Conservation (phyloP, 2,888 invertebrate genomes). For the Cryptosula pallasiana region DNA sequence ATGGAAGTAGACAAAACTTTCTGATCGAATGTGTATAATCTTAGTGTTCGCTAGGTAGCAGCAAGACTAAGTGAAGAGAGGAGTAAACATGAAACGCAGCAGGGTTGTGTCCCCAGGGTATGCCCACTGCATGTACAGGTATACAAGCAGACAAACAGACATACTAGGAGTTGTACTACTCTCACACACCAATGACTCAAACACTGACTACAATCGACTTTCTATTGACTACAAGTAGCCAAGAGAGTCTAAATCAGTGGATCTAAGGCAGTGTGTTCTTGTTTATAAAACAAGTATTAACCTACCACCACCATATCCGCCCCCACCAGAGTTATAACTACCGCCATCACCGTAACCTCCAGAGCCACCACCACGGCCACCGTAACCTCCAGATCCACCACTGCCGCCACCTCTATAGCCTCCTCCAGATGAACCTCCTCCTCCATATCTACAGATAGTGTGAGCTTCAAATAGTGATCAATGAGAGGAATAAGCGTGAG, state of each 20-base stretch:
- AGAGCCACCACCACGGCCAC: neutral
- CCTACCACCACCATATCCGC: constrained; percentile 15
- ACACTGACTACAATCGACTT: constrained; percentile 24
- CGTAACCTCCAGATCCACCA: constrained; percentile 72
- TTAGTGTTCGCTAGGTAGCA: too few species aligned
- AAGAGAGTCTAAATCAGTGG: neutral
- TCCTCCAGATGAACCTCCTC: neutral
- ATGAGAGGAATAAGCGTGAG: neutral
- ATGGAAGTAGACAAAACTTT: too few species aligned
- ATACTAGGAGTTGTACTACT: constrained; percentile 9
- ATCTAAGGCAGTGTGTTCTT: constrained; percentile 18
- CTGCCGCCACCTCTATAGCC: neutral
- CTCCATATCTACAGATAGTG: neutral
- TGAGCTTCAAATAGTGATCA: neutral
- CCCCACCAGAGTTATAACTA: neutral
- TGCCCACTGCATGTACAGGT: neutral
- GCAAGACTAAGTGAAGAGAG: too few species aligned
- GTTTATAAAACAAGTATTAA: too few species aligned
- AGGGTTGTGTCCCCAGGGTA: neutral
- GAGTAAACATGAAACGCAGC: too few species aligned
- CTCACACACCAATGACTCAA: constrained; percentile 21
- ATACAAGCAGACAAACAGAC: neutral
- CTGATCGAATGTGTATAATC: too few species aligned
- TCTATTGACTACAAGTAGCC: neutral
- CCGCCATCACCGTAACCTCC: neutral